Base-by-base conservation (phyloP, 1,140 invertebrate species). In the Choristoneura fumiferana region DNA sequence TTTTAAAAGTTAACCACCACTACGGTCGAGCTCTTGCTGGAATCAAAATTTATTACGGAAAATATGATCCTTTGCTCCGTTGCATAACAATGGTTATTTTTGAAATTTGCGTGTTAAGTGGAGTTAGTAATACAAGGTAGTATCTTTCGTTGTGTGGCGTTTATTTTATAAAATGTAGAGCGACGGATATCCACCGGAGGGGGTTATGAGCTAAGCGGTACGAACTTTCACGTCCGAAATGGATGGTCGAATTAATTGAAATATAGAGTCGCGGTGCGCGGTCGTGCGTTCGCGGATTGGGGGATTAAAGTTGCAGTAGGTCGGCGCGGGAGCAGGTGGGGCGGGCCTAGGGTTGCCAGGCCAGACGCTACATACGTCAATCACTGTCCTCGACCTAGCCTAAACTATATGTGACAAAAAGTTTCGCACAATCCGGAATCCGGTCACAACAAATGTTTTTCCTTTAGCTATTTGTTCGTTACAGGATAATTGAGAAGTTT, bases 241-340 rank as follows among this genome's bases (percentile, higher is more conserved):
- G 72, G 78, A 86, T 81, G 75, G 74, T 65, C 71, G 78, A 83
- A 82, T 84, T 85, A 87, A 85, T 83, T 84, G 81, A 84, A 87
- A 87, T 85, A 85, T 82, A 78, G 77, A 70, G 80, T 81, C 78
- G 75, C 73, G 76, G 71, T 73, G 75, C 69, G 80, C 77, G 73
- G 69, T 78, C 73, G 75, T 79, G 76, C 76, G 71, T 70, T 63
- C 74, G 72, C 69, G 70, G 67, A 79, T 79, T 70, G 79, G 78
- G 64, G 76, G 82, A 87, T 85, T 81, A 84, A 81, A 84, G 75
- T 86, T 84, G 75, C 76, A 81, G 77, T 66, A 75, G 69, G 64
- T 59, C 67, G 69, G 71, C 71, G 71, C 73, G 73, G 40, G 74
- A 77, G 73, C 77, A 80, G 76, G 72, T 78, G 77, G 54, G 67